phyloP scores from a whole-genome alignment of 2,797 vertebrate species.

The Menidia menidia region DNA sequence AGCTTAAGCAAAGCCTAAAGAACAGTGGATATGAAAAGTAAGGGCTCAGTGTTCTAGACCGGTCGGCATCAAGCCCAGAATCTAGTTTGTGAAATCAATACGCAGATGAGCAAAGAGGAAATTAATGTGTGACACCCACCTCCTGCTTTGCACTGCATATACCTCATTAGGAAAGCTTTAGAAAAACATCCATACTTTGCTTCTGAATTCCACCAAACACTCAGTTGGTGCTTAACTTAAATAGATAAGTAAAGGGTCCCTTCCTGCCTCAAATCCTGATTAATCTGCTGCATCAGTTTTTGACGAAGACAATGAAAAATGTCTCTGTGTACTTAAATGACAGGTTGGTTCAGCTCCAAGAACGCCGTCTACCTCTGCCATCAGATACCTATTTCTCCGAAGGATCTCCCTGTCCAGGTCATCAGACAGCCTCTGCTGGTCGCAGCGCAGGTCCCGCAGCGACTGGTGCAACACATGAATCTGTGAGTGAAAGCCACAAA shows the following conservation, averaged over 20 bases:
- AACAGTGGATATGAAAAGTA: constrained; percentile 7
- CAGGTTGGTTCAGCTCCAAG: background rate
- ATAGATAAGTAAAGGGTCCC: background rate
- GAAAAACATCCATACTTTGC: constrained; percentile 4
- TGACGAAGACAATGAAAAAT: too few species aligned
- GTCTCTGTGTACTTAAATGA: background rate
- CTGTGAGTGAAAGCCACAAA: constrained; percentile 70
- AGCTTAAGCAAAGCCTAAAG: constrained; percentile 19
- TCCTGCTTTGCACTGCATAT: background rate
- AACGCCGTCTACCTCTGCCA: background rate
- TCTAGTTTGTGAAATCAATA: background rate
- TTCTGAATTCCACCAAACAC: constrained; percentile 1
- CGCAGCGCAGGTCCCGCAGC: constrained; percentile 88
- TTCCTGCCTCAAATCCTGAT: background rate
- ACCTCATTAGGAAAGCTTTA: background rate
- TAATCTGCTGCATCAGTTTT: background rate
- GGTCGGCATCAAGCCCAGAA: background rate
- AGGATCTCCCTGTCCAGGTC: constrained; percentile 90
- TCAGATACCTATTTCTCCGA: constrained; percentile 88
- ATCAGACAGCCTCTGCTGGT: constrained; percentile 88
- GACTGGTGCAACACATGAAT: constrained; percentile 90
- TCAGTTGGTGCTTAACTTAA: constrained; percentile 1
- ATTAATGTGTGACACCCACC: background rate
- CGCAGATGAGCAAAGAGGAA: background rate
- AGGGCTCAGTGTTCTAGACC: constrained; percentile 3